Base-by-base conservation (phyloP, 2,888 invertebrate genomes). In the Oegoconia quadripuncta region DNA sequence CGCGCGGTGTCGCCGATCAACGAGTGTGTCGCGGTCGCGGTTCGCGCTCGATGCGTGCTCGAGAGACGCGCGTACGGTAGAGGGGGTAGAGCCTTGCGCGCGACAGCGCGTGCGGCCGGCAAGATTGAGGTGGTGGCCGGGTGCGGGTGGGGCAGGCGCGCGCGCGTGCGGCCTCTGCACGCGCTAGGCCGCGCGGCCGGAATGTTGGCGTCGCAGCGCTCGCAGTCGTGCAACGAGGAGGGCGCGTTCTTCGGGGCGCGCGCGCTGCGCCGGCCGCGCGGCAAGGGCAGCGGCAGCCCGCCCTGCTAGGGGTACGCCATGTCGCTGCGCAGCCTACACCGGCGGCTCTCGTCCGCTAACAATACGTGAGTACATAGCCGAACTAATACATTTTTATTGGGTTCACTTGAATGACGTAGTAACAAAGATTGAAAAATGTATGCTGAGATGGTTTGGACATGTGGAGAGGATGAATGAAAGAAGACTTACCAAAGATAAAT, bases 251-350 rank as follows among this genome's bases (percentile, higher is more conserved):
- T 88, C 77, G 88, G 87, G 45, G 86, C 81, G 77, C 84, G 88
- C 63, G 79, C 82, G 69, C 77, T 88, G 63, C 83, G 88, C 71
- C 81, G 82, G 88, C 89, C 89, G 82, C 89, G 88, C 74, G 87
- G 84, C 74, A 88, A 88, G 70, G 83, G 84, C 64, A 89, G 81
- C 82, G 84, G 88, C 62, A 89, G 88, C 70, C 89, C 89, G 76
- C 89, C 88, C 69, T 88, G 88, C 88, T 88, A 88, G 88, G 88
- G 88, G 87, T 86, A 88, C 88, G 88, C 88, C 90, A 90, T 90
- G 89, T 90, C 90, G 90, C 90, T 86, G 89, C 89, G 88, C 88
- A 89, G 87, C 89, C 89, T 89, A 70, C 89, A 89, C 81, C 89
- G 90, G 64, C 89, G 90, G 76, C 88, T 90, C 65, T 89, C 90